Conservation (phyloP, 30 jellyfish, hydroid and myxozoan species). For the Clytia hemisphaerica region DNA sequence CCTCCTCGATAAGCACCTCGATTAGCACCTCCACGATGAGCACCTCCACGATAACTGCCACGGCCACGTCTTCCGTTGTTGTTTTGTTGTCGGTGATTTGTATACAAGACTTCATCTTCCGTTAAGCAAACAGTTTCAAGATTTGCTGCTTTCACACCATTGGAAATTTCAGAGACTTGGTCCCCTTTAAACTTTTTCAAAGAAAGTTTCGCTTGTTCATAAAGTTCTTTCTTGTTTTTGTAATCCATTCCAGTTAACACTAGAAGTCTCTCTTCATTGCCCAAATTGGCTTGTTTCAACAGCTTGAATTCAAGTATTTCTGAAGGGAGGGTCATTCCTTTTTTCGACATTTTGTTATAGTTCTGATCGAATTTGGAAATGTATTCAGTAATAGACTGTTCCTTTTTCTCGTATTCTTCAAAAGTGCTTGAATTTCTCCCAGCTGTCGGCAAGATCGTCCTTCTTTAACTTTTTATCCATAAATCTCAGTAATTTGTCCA, state of each 20-base stretch:
- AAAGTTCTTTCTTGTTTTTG: background rate
- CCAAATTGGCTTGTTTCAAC: background rate
- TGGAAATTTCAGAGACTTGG: background rate
- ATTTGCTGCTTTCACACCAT: background rate
- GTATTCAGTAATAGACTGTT: no score
- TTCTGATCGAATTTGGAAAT: constrained; percentile 8
- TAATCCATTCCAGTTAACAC: background rate
- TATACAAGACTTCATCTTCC: no score
- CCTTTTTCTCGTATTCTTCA: constrained; percentile 12
- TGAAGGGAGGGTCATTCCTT: no score
- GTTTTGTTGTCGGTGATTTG: no score
- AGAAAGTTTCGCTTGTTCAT: background rate
- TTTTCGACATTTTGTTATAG: background rate
- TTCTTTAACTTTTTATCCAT: constrained; percentile 7
- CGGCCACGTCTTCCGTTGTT: no score
- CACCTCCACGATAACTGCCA: no score
- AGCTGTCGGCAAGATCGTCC: constrained; percentile 7
- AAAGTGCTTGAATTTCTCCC: background rate
- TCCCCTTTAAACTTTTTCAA: constrained; percentile 3
- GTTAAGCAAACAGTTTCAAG: background rate
- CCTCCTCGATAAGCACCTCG: constrained; percentile 13
- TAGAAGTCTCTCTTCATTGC: background rate
- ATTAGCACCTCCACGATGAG: no score
- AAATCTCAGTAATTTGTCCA: background rate
- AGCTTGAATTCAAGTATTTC: no score